Evolutionary conservation across 2,113 vertebrate genomes (phyloP).

Genomic region (Dolichallabes microphthalmus): DNA sequence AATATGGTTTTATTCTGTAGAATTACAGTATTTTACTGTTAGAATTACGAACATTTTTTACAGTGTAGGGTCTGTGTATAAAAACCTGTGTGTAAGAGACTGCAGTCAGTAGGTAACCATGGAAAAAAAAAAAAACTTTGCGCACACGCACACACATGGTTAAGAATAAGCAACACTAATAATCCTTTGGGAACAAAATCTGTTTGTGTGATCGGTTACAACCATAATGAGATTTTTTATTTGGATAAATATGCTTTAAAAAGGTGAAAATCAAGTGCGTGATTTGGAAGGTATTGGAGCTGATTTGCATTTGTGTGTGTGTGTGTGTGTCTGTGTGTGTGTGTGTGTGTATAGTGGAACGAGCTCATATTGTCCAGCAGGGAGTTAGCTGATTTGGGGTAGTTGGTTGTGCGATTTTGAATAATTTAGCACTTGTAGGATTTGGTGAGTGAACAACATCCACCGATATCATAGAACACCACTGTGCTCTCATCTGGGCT

Average conservation of each 20-base stretch:
- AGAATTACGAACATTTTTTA: too few species aligned
- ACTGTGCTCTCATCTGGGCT: slow-evolving; percentile 46
- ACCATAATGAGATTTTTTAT: slow-evolving; percentile 38
- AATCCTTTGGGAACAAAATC: slow-evolving; percentile 7
- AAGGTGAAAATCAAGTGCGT: slow-evolving; percentile 32
- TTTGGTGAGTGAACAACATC: slow-evolving; percentile 45
- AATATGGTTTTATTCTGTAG: too few species aligned
- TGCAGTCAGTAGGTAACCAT: slow-evolving; percentile 22
- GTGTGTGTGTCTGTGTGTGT: background rate
- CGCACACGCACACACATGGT: background rate
- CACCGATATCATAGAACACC: slow-evolving; percentile 47
- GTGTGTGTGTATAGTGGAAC: slow-evolving; percentile 12
- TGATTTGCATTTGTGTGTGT: background rate
- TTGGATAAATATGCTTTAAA: slow-evolving; percentile 36
- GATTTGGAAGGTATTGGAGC: background rate
- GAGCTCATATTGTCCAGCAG: slow-evolving; percentile 43
- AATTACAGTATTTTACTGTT: too few species aligned
- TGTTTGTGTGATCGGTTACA: slow-evolving; percentile 10
- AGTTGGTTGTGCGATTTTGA: slow-evolving; percentile 45
- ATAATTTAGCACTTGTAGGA: slow-evolving; percentile 57
- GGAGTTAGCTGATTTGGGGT: slow-evolving; percentile 37
- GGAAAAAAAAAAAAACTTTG: background rate
- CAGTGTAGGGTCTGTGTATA: too few species aligned
- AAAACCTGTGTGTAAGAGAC: too few species aligned
- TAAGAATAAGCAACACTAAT: slow-evolving; percentile 21